Evolutionary conservation across 2,888 invertebrate genomes (phyloP).

Genomic region (Steinernema hermaphroditum): DNA sequence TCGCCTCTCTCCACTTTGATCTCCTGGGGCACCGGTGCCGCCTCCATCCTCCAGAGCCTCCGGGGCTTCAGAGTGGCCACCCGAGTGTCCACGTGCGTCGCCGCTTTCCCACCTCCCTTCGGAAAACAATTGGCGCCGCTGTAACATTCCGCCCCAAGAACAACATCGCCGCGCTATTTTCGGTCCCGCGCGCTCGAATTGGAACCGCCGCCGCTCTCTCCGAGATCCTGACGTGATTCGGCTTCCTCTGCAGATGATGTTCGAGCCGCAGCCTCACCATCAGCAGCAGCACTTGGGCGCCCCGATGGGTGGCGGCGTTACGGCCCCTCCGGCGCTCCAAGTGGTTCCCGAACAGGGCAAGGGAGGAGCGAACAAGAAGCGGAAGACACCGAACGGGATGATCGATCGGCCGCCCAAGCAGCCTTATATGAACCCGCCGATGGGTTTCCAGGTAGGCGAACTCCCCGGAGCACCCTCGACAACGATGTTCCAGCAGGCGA

Average conservation of each 20-base stretch:
- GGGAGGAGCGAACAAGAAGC: slow-evolving; percentile 18
- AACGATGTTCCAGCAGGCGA: slow-evolving; percentile 16
- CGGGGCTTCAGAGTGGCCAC: too few relatives aligned
- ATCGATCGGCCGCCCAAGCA: slow-evolving; percentile 24
- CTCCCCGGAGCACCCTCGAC: background rate
- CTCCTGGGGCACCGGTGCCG: background rate
- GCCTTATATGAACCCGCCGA: slow-evolving; percentile 19
- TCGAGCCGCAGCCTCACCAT: slow-evolving; percentile 7
- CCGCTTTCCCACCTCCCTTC: background rate
- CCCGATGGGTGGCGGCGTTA: background rate
- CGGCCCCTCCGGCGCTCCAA: background rate
- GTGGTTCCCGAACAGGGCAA: slow-evolving; percentile 20
- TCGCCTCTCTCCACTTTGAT: slow-evolving; percentile 20
- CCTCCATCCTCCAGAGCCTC: too few relatives aligned
- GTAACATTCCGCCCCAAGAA: slow-evolving; percentile 29
- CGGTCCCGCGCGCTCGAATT: background rate
- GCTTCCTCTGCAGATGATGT: slow-evolving; percentile 7
- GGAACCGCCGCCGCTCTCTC: background rate
- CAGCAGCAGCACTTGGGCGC: slow-evolving; percentile 2
- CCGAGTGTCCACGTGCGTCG: too few relatives aligned
- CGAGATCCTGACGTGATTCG: background rate
- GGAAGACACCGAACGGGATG: slow-evolving; percentile 25
- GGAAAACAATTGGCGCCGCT: slow-evolving; percentile 4
- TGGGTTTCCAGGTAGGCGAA: slow-evolving; percentile 24
- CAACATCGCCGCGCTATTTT: slow-evolving; percentile 16